phyloP scores from a whole-genome alignment of 2,797 vertebrate species.

The Enteromius radiatus region DNA sequence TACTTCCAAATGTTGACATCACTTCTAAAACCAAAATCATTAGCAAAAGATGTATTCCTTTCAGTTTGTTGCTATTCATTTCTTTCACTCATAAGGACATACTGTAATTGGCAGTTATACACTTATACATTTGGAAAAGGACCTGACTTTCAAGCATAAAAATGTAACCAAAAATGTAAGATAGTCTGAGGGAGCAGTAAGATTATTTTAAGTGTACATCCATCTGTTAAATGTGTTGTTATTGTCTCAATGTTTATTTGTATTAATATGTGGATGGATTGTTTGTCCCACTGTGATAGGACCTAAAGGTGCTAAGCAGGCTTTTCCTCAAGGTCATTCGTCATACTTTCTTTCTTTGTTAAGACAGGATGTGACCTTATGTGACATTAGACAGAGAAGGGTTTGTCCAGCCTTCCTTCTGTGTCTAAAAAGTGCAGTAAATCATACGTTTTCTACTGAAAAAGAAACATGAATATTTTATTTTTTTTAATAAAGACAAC shows the following conservation, averaged over 20 bases:
- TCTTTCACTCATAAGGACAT: neutral
- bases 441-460: slow-evolving; percentile 79
- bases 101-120: slow-evolving; percentile 18
- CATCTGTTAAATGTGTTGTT: slow-evolving; percentile 69
- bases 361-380: slow-evolving; percentile 68
- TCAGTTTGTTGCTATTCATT: neutral
- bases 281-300: slow-evolving; percentile 61
- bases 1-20: slow-evolving; percentile 11
- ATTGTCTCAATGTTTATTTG: slow-evolving; percentile 70
- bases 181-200: slow-evolving; percentile 26
- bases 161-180: neutral
- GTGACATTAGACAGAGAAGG: slow-evolving; percentile 51
- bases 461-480: slow-evolving; percentile 76
- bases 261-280: slow-evolving; percentile 64
- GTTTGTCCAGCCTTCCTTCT: slow-evolving; percentile 48
- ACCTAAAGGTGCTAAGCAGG: slow-evolving; percentile 71
- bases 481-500: slow-evolving; percentile 78
- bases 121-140: slow-evolving; percentile 22
- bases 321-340: slow-evolving; percentile 68
- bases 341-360: slow-evolving; percentile 66
- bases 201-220: slow-evolving; percentile 67
- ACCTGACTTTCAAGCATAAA: slow-evolving; percentile 24
- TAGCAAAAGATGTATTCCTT: slow-evolving; percentile 23
- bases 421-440: slow-evolving; percentile 76
- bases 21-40: slow-evolving; percentile 7